Percentiles rank a stretch among this genome's conserved stretches.
phyloP scores from a whole-genome alignment of 2,888 invertebrate genomes.

The Omphaloscelis lunosa region DNA sequence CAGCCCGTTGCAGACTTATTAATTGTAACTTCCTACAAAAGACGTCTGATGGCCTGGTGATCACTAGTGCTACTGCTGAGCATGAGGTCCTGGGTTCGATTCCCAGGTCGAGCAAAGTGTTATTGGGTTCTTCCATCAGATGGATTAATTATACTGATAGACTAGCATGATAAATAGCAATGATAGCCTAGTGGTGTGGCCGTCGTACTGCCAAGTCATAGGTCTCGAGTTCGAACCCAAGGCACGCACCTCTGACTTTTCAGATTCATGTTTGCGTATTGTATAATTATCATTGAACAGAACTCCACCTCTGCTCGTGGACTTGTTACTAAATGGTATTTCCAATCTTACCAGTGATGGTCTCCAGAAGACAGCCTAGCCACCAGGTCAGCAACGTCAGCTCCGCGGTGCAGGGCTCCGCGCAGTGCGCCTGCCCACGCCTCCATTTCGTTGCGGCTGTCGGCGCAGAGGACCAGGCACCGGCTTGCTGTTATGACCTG shows the following conservation, averaged over 20 bases:
- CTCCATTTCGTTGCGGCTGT: constrained; percentile 97
- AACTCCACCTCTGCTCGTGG: background rate
- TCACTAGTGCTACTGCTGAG: background rate
- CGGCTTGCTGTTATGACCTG: constrained; percentile 95
- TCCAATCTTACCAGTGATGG: constrained; percentile 83
- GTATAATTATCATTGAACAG: no score
- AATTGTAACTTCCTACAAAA: background rate
- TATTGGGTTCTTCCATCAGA: background rate
- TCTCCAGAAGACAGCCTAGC: constrained; percentile 90
- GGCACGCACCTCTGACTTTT: no score
- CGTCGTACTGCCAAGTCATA: no score
- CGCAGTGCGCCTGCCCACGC: constrained; percentile 96
- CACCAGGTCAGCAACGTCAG: constrained; percentile 90
- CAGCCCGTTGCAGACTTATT: background rate
- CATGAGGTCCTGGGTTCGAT: background rate
- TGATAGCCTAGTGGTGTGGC: no score
- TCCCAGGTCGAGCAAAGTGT: background rate
- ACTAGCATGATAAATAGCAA: no score
- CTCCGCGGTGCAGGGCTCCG: constrained; percentile 91
- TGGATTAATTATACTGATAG: no score
- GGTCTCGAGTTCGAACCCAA: no score
- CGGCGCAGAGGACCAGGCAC: constrained; percentile 94
- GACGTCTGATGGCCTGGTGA: background rate
- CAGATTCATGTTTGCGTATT: no score
- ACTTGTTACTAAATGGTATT: background rate